Evolutionary conservation across 2,888 invertebrate genomes (phyloP).

Genomic region (Drosophila mimetica): DNA sequence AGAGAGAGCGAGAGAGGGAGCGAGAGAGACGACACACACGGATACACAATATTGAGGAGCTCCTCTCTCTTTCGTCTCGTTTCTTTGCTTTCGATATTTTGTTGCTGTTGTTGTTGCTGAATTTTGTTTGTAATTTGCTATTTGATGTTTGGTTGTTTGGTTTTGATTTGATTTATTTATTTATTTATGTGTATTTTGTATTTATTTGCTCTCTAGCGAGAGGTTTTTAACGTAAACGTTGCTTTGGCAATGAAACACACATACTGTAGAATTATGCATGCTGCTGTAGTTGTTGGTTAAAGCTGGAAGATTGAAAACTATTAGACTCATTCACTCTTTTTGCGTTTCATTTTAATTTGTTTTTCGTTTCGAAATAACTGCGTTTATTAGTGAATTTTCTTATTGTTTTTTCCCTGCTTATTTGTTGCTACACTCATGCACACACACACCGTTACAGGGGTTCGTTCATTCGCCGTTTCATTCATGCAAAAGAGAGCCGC

Average conservation of each 20-base stretch:
- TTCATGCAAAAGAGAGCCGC: slow-evolving; percentile 57
- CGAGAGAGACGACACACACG: slow-evolving; percentile 42
- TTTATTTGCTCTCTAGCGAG: slow-evolving; percentile 20
- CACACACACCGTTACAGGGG: slow-evolving; percentile 66
- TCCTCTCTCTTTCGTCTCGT: slow-evolving; percentile 29
- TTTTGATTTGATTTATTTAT: slow-evolving; percentile 39
- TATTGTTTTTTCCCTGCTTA: slow-evolving; percentile 64
- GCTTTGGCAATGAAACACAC: slow-evolving; percentile 54
- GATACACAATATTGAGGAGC: slow-evolving; percentile 42
- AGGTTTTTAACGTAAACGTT: slow-evolving; percentile 39
- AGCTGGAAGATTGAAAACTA: slow-evolving; percentile 28
- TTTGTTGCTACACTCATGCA: slow-evolving; percentile 66
- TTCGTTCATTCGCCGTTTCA: slow-evolving; percentile 55
- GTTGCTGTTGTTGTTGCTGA: slow-evolving; percentile 43
- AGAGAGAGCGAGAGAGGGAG: slow-evolving; percentile 12
- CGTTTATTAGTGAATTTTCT: slow-evolving; percentile 49
- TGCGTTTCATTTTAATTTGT: not conserved
- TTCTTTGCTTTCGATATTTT: slow-evolving; percentile 41
- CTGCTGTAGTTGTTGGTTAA: slow-evolving; percentile 35
- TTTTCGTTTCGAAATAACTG: not conserved
- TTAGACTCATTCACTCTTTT: slow-evolving; percentile 8
- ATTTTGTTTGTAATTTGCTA: slow-evolving; percentile 37
- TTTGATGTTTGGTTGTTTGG: slow-evolving; percentile 48
- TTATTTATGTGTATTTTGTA: slow-evolving; percentile 32
- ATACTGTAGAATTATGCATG: slow-evolving; percentile 51